Base-by-base conservation (phyloP, 2,888 invertebrate species). In the Eupithecia dodoneata region DNA sequence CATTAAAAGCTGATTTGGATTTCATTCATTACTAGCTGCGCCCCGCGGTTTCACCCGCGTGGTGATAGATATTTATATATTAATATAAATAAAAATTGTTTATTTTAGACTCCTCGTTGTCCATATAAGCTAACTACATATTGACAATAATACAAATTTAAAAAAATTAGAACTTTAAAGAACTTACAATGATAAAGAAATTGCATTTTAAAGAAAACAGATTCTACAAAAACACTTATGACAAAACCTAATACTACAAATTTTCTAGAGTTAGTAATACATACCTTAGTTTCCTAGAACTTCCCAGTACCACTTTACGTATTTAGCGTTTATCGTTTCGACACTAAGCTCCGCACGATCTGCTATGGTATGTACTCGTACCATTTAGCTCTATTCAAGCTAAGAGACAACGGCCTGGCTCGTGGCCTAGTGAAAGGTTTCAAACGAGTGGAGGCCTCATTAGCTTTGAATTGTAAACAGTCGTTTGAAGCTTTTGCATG, bases 351-450 rank as follows among this genome's bases (percentile, higher is more conserved):
- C 63, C 0, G 42, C 55, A 75, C 72, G 66, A 76, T 75, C 15
- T 66, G 44, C 59, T 67, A 49, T 49, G n/a, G 65, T 18, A 65
- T 42, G 71, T 65, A 30, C 30, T 30, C 30, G 30, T 30, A 71
- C 41, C 52, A 72, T 71, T 71, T 55, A 44, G 71, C 30, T 71
- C 15, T 47, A 73, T 75, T 71, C 59, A 49, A 76, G 69, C 59
- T 49, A 10, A 44, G 49, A 72, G 67, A 75, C 59, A 15, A 63
- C 74, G 66, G 73, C 76, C 55, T 75, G 77, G 75, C 72, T 69
- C 65, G 66, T 49, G 67, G 65, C 72, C 71, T 72, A 75, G 81
- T 80, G 81, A 80, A 81, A 81, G 81, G 82, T 74, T 73, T 79
- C 42, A 66, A 77, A 80, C 55, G 75, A 79, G 78, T 65, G 71